phyloP scores from a whole-genome alignment of 2,888 invertebrate genomes.

The Amphiduros pacificus region DNA sequence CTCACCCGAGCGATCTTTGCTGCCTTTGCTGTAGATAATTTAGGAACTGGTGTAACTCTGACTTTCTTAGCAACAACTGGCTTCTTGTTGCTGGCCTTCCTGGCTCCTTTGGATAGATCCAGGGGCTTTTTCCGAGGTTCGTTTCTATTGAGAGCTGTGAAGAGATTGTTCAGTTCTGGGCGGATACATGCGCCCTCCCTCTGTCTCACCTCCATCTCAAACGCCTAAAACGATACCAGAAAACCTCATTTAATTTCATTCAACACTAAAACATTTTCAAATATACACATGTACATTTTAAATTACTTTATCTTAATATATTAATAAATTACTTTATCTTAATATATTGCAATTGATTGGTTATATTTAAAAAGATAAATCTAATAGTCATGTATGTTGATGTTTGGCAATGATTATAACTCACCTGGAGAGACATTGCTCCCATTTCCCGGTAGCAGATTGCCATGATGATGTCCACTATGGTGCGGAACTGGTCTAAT shows the following conservation, averaged over 20 bases:
- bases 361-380: too few relatives aligned
- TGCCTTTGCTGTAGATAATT: background rate
- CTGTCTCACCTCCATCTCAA: constrained; percentile 10
- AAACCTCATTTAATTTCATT: too few relatives aligned
- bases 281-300: too few relatives aligned
- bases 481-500: constrained; percentile 41
- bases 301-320: too few relatives aligned
- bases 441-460: constrained; percentile 51
- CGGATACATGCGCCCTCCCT: constrained; percentile 26
- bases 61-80: background rate
- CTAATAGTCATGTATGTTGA: too few relatives aligned
- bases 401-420: constrained; percentile 4
- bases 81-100: too few relatives aligned
- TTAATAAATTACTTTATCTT: too few relatives aligned
- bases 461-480: constrained; percentile 52
- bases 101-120: background rate
- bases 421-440: constrained; percentile 39
- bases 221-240: constrained; percentile 6
- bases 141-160: constrained; percentile 35
- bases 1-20: too few relatives aligned
- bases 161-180: constrained; percentile 40
- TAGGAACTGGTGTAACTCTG: background rate
- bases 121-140: too few relatives aligned
- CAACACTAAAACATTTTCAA: too few relatives aligned
- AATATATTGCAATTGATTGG: too few relatives aligned